These are phyloP conservation scores for Drosophila paranaensis DNA, from an alignment of 2,888 invertebrate genomes.

Conservation along the genomic window DNA sequence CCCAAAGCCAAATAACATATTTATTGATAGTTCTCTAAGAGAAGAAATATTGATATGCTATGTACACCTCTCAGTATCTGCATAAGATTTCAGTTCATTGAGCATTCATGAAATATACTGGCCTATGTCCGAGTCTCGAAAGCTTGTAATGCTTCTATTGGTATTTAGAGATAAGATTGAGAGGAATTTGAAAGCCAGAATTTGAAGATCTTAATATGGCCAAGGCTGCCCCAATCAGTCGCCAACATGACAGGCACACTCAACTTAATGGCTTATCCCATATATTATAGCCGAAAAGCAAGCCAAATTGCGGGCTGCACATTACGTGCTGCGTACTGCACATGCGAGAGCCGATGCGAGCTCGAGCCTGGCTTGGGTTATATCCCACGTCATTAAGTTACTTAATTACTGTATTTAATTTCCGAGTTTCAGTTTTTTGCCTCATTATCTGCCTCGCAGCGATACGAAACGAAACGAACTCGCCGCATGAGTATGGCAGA, in stretches of 20 bases:
- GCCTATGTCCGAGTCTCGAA: background rate
- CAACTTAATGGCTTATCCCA: conserved; percentile 48
- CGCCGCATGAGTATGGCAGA: background rate
- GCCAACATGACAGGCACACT: conserved; percentile 22
- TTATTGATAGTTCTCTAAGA: conserved; percentile 35
- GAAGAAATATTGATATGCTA: background rate
- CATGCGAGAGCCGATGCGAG: conserved; percentile 1
- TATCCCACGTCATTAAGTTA: conserved; percentile 79
- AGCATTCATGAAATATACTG: background rate
- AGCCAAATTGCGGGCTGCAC: conserved; percentile 33
- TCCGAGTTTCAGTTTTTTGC: conserved; percentile 57
- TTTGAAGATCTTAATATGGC: conserved; percentile 28
- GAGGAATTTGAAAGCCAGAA: conserved; percentile 11
- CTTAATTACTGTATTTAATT: conserved; percentile 79
- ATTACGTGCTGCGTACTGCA: conserved; percentile 16
- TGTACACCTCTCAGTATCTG: background rate
- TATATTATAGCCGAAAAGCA: conserved; percentile 19
- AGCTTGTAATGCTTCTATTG: background rate
- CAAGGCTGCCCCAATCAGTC: conserved; percentile 34
- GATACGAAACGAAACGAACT: conserved; percentile 31
- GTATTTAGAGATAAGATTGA: conserved; percentile 1
- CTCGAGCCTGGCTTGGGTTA: conserved; percentile 23
- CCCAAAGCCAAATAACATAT: conserved; percentile 13
- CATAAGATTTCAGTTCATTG: background rate
- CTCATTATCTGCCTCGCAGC: conserved; percentile 65